phyloP scores from a whole-genome alignment of 2,113 vertebrate species.

The Sprattus sprattus region DNA sequence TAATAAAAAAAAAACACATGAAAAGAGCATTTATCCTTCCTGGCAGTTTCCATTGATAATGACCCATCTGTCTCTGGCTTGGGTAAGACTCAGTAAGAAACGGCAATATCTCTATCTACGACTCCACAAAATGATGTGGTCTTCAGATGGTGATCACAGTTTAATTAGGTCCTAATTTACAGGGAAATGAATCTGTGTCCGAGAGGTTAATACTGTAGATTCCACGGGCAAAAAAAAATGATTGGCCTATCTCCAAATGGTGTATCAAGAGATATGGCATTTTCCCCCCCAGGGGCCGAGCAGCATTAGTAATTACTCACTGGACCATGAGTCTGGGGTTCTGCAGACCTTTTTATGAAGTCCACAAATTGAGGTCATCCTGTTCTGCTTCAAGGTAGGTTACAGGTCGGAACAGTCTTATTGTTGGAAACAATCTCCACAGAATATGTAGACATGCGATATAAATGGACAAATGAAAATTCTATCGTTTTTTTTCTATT shows the following conservation, averaged over 20 bases:
- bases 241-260: constrained; percentile 58
- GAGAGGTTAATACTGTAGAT: constrained; percentile 62
- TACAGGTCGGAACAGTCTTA: constrained; percentile 44
- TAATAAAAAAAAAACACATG: neutral
- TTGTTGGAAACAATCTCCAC: constrained; percentile 27
- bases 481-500: constrained; percentile 48
- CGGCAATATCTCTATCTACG: constrained; percentile 12
- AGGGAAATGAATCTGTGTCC: constrained; percentile 58
- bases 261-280: constrained; percentile 42
- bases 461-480: constrained; percentile 62
- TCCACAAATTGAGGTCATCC: constrained; percentile 65
- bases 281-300: constrained; percentile 47
- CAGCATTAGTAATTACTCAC: constrained; percentile 66
- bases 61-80: constrained; percentile 7
- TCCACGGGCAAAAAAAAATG: constrained; percentile 48
- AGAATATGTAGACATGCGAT: constrained; percentile 47
- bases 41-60: constrained; percentile 5
- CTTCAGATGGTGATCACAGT: constrained; percentile 52
- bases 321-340: constrained; percentile 53
- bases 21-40: neutral
- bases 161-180: constrained; percentile 69
- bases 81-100: neutral
- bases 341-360: constrained; percentile 60
- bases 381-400: constrained; percentile 46
- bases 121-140: neutral